Evolutionary conservation across 2,888 invertebrate species (phyloP).

Genomic region (Thumatha senex): DNA sequence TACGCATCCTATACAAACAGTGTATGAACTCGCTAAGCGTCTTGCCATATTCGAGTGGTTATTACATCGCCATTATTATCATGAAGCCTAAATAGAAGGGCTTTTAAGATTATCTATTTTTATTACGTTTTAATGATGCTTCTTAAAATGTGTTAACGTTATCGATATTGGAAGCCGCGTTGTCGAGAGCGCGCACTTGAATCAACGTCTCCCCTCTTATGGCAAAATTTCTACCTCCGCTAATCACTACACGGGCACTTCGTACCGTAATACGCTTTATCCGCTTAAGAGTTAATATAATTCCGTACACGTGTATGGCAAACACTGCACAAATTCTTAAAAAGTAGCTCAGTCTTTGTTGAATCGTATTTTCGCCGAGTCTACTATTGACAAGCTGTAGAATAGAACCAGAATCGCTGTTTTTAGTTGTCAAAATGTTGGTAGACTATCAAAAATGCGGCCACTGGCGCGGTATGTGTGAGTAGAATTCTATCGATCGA

Average conservation of each 20-base stretch:
- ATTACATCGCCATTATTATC: constrained; percentile 8
- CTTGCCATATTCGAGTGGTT: constrained; percentile 23
- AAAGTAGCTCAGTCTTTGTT: constrained; percentile 10
- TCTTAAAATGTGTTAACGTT: constrained; percentile 15
- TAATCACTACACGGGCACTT: constrained; percentile 48
- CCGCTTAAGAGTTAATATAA: constrained; percentile 64
- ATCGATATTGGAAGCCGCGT: constrained; percentile 33
- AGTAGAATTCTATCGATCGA: too few relatives aligned
- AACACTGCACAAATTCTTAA: constrained; percentile 25
- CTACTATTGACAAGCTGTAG: too few relatives aligned
- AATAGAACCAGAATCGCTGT: too few relatives aligned
- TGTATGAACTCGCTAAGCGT: constrained; percentile 21
- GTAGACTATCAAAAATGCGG: too few relatives aligned
- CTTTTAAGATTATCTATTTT: constrained; percentile 19
- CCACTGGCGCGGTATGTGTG: too few relatives aligned
- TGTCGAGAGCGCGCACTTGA: constrained; percentile 40
- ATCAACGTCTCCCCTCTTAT: constrained; percentile 34
- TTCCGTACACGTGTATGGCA: constrained; percentile 37
- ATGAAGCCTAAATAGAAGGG: constrained; percentile 13
- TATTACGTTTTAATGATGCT: constrained; percentile 18
- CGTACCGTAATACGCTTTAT: constrained; percentile 39
- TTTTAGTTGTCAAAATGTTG: too few relatives aligned
- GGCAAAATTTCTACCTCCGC: constrained; percentile 50
- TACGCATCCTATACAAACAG: constrained; percentile 54
- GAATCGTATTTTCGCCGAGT: too few relatives aligned